Evolutionary conservation across 2,888 invertebrate genomes (phyloP).

Genomic region (Eumerus sabulonum): DNA sequence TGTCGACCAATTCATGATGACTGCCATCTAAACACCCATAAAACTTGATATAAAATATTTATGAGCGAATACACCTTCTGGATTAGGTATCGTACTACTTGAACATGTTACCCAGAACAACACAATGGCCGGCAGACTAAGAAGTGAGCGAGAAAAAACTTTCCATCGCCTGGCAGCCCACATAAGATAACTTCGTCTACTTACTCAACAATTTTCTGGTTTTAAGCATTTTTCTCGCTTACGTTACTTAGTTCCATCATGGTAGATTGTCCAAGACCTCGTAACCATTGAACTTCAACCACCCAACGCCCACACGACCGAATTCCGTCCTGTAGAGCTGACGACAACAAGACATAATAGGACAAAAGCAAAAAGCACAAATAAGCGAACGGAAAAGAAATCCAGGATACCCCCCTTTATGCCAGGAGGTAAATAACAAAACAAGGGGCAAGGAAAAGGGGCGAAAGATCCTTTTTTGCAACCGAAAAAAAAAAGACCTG

Average conservation of each 20-base stretch:
- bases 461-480: slow-evolving; percentile 20
- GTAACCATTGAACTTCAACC: too few relatives aligned
- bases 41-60: slow-evolving; percentile 59
- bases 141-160: too few relatives aligned
- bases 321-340: too few relatives aligned
- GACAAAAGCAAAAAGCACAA: too few relatives aligned
- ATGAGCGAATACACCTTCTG: slow-evolving; percentile 59
- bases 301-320: too few relatives aligned
- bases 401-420: background rate
- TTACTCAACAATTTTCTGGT: slow-evolving; percentile 46
- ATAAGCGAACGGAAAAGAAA: too few relatives aligned
- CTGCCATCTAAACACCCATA: slow-evolving; percentile 60
- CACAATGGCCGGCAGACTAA: background rate
- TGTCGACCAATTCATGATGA: slow-evolving; percentile 62
- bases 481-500: slow-evolving; percentile 13
- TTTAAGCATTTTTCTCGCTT: slow-evolving; percentile 20
- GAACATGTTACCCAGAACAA: slow-evolving; percentile 22
- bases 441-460: slow-evolving; percentile 19
- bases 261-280: too few relatives aligned
- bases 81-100: slow-evolving; percentile 44
- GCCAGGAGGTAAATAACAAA: background rate
- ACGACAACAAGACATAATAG: too few relatives aligned
- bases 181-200: too few relatives aligned
- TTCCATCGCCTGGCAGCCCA: too few relatives aligned
- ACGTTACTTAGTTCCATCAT: background rate